A percentile compares a stretch with the other conserved stretches of the same genome.
Evolutionary conservation across 1,140 invertebrate genomes (phyloP).

Genomic region (Spodoptera frugiperda): DNA sequence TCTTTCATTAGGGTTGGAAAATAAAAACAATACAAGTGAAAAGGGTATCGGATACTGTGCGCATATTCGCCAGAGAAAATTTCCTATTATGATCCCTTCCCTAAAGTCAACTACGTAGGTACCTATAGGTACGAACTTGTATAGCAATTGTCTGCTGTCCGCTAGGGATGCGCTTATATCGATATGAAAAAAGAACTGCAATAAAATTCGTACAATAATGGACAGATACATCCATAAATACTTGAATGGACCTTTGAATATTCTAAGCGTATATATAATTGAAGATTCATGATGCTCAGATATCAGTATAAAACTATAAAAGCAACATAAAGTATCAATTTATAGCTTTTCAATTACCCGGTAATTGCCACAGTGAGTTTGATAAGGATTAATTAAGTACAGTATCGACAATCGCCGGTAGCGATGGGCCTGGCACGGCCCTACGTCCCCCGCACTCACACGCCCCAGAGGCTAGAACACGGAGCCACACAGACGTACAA

Average conservation of each 20-base stretch:
- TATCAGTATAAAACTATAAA: conserved; percentile 18
- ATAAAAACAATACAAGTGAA: conserved; percentile 85
- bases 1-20: conserved; percentile 83
- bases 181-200: conserved; percentile 52
- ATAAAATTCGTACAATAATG: conserved; percentile 43
- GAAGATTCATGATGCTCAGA: conserved; percentile 16
- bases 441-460: conserved; percentile 46
- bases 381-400: conserved; percentile 40
- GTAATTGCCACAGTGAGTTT: conserved; percentile 19
- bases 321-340: conserved; percentile 39
- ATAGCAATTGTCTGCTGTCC: conserved; percentile 75
- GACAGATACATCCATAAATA: conserved; percentile 34
- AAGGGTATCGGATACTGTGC: conserved; percentile 80
- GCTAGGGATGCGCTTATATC: conserved; percentile 59
- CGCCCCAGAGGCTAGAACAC: not conserved
- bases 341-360: conserved; percentile 41
- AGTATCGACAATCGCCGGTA: conserved; percentile 38
- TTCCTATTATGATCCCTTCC: conserved; percentile 84
- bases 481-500: conserved; percentile 39
- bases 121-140: conserved; percentile 73
- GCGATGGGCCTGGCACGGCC: conserved; percentile 18
- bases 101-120: conserved; percentile 76
- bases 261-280: conserved; percentile 15
- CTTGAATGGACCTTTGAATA: conserved; percentile 29
- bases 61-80: conserved; percentile 81